Evolutionary conservation across 2,888 invertebrate genomes (phyloP), one percentile per base, ranked within the genome.

Genomic region (Trissonchulus sp.): DNA sequence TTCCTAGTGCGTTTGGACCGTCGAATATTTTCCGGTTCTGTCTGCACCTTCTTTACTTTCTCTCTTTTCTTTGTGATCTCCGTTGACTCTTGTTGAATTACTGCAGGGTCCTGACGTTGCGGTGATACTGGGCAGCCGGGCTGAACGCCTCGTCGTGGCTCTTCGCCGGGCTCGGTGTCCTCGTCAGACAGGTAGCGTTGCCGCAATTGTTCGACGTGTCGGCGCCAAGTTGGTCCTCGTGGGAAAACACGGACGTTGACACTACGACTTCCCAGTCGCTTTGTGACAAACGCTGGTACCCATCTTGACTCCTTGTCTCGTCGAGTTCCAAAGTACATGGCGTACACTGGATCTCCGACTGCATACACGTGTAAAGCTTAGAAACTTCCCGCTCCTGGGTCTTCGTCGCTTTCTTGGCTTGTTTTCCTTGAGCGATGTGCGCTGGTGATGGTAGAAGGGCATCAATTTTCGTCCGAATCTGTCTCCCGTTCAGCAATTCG

Each of bases 191-290:
- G n/a, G n/a, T n/a, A n/a, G n/a, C n/a, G n/a, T n/a, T n/a, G n/a
- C n/a, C n/a, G n/a, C n/a, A n/a, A n/a, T n/a, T n/a, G n/a, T n/a
- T n/a, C n/a, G n/a, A n/a, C n/a, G n/a, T n/a, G n/a, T n/a, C n/a
- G n/a, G n/a, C n/a, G n/a, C n/a, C n/a, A n/a, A n/a, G n/a, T n/a
- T n/a, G n/a, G n/a, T n/a, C n/a, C n/a, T n/a, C n/a, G n/a, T n/a
- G 73, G 73, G 15, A 18, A 23, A 3, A 73, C 74, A 75, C 33
- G 74, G n/a, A 74, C 34, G 74, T 74, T 76, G 76, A 75, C 3
- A 18, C 18, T 71, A 3, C 72, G 72, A 15, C 28, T 23, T 74
- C 74, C 74, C 3, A 28, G 18, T 3, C 3, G 8, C 74, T 75
- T 74, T 3, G 23, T 74, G 33, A 74, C 35, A 23, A 74, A 15